Conservation (phyloP, 2,797 vertebrate genomes). For the Ctenopoma multispine region DNA sequence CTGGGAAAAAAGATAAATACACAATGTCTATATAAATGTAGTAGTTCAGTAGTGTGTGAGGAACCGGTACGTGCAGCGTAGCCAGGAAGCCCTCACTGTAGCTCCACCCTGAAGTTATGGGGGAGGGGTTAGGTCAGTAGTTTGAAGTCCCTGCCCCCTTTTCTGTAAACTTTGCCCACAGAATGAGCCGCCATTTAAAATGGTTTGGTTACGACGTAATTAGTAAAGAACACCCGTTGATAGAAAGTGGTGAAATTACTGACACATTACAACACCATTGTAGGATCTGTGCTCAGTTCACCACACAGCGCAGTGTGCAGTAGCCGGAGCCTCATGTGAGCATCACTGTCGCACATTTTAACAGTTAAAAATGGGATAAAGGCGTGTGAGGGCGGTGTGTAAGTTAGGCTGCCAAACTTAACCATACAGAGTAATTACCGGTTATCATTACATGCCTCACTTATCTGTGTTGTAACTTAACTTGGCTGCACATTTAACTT, state of each 20-base stretch:
- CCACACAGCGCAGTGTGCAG: background rate
- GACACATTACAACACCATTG: background rate
- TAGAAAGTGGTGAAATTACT: slow-evolving; percentile 1
- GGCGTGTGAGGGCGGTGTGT: slow-evolving; percentile 3
- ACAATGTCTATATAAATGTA: background rate
- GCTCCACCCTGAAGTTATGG: slow-evolving; percentile 73
- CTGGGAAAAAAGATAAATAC: background rate
- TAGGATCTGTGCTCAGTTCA: background rate
- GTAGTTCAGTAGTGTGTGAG: background rate
- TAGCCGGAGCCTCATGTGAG: background rate
- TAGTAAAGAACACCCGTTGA: background rate
- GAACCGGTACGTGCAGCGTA: slow-evolving; percentile 31
- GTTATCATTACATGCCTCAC: background rate
- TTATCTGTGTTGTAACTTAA: slow-evolving; percentile 2
- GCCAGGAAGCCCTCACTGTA: slow-evolving; percentile 57
- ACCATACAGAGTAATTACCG: slow-evolving; percentile 1
- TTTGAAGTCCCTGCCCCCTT: slow-evolving; percentile 76
- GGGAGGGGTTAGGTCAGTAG: slow-evolving; percentile 70
- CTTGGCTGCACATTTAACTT: slow-evolving; percentile 9
- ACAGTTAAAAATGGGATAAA: slow-evolving; percentile 15
- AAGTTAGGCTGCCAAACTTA: slow-evolving; percentile 20
- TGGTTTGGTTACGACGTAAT: slow-evolving; percentile 47
- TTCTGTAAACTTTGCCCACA: slow-evolving; percentile 86
- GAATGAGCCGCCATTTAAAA: slow-evolving; percentile 83
- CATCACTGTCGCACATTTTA: background rate